Base-by-base conservation (phyloP, 2,888 invertebrate species). In the Galeopsomyia nigrocyanea region DNA sequence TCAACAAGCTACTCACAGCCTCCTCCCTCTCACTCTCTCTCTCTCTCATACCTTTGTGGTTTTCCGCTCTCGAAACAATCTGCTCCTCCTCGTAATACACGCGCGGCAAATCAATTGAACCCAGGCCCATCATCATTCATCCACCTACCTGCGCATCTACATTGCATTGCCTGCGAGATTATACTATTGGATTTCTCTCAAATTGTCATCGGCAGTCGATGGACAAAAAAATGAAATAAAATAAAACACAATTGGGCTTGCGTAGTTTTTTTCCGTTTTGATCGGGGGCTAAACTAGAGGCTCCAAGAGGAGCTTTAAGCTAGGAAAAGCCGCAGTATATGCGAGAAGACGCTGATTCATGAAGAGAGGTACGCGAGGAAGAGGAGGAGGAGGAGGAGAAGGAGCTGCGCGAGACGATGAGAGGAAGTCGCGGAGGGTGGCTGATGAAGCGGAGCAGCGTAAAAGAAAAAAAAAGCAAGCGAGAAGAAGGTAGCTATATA, bases 21-120 rank as follows among this genome's bases (percentile, higher is more conserved):
- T n/a, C 9, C 65, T 22, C 56, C 21, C 65, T 49, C n/a, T 39
- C 19, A 13, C 7, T 53, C n/a, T 17, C n/a, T 57, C 55, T 31
- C 57, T 26, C 13, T 16, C 31, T 60, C 17, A n/a, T 61, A 39
- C 26, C 21, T 78, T 76, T 80, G 80, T 76, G 80, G 79, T 80
- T 80, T 80, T 76, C 78, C 77, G 78, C 39, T 39, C 39, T 10
- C 39, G 39, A 39, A 39, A 10, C 39, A 39, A 39, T 13, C 17
- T n/a, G 58, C 47, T 47, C n/a, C n/a, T n/a, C 3, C 22, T 50
- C 49, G 2, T 19, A n/a, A 17, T 14, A 22, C n/a, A n/a, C n/a
- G 19, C 61, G 68, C 50, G 64, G 64, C 57, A 62, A 49, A 62
- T 69, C 69, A 57, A 68, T 66, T 68, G 58, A 10, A 61, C 63